A percentile compares a stretch with the other conserved stretches of the same genome.
Evolutionary conservation across 2,113 vertebrate species (phyloP).

Genomic region (Sula dactylatra): DNA sequence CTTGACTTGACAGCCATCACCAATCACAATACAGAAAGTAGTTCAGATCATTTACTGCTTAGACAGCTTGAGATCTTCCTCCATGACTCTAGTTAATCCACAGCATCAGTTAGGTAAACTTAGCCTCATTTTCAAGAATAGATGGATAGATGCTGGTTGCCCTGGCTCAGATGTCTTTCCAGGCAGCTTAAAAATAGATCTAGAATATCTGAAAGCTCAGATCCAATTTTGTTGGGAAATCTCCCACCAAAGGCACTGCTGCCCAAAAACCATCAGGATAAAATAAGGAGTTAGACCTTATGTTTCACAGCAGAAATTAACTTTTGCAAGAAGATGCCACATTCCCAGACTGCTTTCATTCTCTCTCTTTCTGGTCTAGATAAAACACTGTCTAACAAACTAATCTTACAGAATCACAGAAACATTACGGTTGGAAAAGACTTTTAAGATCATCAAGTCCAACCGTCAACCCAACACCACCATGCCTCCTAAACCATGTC

Average conservation of each 20-base stretch:
- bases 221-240: background rate
- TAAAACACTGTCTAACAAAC: background rate
- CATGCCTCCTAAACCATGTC: too few relatives aligned
- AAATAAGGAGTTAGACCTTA: background rate
- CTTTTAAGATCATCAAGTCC: too few relatives aligned
- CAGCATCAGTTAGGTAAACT: background rate
- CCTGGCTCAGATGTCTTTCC: background rate
- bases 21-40: background rate
- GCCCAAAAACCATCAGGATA: background rate
- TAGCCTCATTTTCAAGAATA: background rate
- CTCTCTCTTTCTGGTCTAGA: background rate
- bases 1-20: background rate
- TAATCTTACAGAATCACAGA: too few relatives aligned
- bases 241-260: background rate
- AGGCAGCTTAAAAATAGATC: background rate
- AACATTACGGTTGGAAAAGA: too few relatives aligned
- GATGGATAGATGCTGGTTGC: background rate
- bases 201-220: background rate
- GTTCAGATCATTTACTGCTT: background rate
- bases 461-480: too few relatives aligned
- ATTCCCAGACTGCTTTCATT: background rate
- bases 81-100: background rate
- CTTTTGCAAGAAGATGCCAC: background rate
- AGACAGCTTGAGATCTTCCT: background rate
- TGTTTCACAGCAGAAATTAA: background rate